Percentiles rank a stretch among this genome's conserved stretches.
These are phyloP conservation scores for Eudorcas thomsonii DNA, from an alignment of 2,113 vertebrate genomes.

Conservation along the genomic window DNA sequence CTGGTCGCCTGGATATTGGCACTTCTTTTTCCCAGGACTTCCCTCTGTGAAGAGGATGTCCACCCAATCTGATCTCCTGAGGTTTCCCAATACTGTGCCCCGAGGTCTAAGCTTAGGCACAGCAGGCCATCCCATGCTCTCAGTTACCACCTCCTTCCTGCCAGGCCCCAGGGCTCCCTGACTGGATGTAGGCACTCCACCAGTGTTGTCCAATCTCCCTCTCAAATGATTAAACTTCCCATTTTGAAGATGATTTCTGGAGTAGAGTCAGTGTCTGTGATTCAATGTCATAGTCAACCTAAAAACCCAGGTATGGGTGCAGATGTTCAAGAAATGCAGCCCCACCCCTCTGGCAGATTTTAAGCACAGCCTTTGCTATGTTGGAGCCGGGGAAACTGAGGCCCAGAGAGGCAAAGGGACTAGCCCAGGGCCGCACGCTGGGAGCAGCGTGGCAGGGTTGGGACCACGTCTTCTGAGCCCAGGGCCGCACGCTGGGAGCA, in stretches of 20 bases:
- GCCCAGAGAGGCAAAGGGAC: not conserved
- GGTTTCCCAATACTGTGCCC: not conserved
- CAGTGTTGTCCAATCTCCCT: not conserved
- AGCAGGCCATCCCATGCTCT: accelerated
- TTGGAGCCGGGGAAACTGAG: not conserved
- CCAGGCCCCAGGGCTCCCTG: not conserved
- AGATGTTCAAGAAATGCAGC: not conserved
- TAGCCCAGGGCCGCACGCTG: not conserved
- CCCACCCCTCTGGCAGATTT: not conserved
- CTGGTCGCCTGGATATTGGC: not conserved
- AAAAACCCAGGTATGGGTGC: not conserved
- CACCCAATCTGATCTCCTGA: not conserved
- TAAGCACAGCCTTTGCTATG: not conserved
- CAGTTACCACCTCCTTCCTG: not conserved
- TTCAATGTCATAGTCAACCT: not conserved
- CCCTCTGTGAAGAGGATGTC: not conserved
- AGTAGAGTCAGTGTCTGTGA: not conserved
- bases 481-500: not conserved
- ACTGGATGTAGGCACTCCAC: not conserved
- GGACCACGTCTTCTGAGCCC: not conserved
- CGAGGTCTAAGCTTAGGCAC: not conserved
- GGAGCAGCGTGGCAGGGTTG: not conserved
- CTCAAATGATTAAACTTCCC: not conserved
- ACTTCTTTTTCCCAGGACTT: not conserved
- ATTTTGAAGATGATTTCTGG: not conserved